Percentiles rank a stretch among this genome's conserved stretches.
Evolutionary conservation across 2,797 vertebrate genomes (phyloP).

Genomic region (Balearica regulorum): DNA sequence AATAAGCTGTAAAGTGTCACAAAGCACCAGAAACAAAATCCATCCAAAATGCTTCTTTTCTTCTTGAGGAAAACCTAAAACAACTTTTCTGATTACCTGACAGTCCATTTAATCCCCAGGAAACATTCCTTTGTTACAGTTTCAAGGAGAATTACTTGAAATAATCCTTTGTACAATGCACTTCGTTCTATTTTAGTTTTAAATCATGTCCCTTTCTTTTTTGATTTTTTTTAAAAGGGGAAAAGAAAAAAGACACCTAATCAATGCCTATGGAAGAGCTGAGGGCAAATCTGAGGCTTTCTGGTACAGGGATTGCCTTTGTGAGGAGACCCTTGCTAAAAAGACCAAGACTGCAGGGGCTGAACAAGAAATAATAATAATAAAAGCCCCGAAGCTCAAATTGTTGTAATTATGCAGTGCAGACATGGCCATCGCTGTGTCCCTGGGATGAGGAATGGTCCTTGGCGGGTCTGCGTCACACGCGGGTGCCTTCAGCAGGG

Average conservation of each 20-base stretch:
- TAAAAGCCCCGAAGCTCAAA: not conserved
- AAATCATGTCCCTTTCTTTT: slow-evolving; percentile 77
- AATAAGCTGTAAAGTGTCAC: slow-evolving; percentile 79
- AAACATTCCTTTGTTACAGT: slow-evolving; percentile 83
- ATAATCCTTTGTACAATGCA: slow-evolving; percentile 82
- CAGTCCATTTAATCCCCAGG: slow-evolving; percentile 84
- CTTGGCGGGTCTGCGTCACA: not conserved
- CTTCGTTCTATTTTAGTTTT: slow-evolving; percentile 81
- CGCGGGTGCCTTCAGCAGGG: not conserved
- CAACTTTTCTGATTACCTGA: slow-evolving; percentile 84
- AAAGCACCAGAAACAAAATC: slow-evolving; percentile 77
- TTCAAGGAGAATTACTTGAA: slow-evolving; percentile 86
- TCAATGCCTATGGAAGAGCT: slow-evolving; percentile 75
- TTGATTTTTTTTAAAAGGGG: slow-evolving; percentile 53
- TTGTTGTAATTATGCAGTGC: slow-evolving; percentile 60
- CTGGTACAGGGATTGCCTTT: slow-evolving; percentile 70
- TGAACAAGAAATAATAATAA: slow-evolving; percentile 57
- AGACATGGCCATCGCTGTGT: slow-evolving; percentile 35
- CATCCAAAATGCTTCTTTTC: slow-evolving; percentile 78
- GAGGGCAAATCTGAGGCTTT: slow-evolving; percentile 69
- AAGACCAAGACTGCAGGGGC: slow-evolving; percentile 51
- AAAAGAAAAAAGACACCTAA: slow-evolving; percentile 69
- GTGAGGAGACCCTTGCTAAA: slow-evolving; percentile 65
- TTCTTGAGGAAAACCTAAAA: slow-evolving; percentile 78
- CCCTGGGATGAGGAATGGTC: not conserved